These are phyloP conservation scores for Dinomys branickii DNA, from an alignment of 2,113 vertebrate species.

Conservation along the genomic window DNA sequence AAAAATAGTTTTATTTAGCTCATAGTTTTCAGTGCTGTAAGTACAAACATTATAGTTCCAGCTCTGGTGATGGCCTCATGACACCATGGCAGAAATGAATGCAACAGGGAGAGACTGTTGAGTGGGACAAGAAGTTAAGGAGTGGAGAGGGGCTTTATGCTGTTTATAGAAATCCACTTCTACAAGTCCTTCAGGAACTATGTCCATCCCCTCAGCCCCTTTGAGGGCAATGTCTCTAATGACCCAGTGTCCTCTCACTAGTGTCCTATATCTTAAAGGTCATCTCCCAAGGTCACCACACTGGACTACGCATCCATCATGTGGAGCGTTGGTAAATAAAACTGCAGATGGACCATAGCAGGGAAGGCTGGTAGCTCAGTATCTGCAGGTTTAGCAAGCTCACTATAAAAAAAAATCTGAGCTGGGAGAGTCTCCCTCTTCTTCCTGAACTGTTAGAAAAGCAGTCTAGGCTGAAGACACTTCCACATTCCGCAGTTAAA, in stretches of 20 bases:
- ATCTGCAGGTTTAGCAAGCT: not conserved
- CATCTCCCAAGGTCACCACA: not conserved
- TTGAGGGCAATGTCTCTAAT: not conserved
- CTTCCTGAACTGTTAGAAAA: not conserved
- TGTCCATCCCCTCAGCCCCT: not conserved
- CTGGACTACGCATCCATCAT: not conserved
- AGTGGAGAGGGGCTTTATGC: not conserved
- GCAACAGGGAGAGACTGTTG: not conserved
- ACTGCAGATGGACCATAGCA: not conserved
- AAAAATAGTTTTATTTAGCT: not conserved
- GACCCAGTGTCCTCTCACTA: not conserved
- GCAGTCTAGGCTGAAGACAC: not conserved
- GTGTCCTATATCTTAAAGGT: not conserved
- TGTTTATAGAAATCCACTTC: not conserved
- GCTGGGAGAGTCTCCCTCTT: not conserved
- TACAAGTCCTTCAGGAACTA: not conserved
- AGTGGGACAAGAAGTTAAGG: not conserved
- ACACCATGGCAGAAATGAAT: not conserved
- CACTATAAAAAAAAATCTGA: not conserved
- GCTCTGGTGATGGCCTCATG: not conserved
- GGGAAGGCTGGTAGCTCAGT: not conserved
- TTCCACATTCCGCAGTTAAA: slow-evolving; percentile 7
- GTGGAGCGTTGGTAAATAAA: not conserved
- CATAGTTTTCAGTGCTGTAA: not conserved
- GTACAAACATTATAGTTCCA: not conserved